Conservation (phyloP, 2,113 vertebrate genomes). For the Grantiella picta region DNA sequence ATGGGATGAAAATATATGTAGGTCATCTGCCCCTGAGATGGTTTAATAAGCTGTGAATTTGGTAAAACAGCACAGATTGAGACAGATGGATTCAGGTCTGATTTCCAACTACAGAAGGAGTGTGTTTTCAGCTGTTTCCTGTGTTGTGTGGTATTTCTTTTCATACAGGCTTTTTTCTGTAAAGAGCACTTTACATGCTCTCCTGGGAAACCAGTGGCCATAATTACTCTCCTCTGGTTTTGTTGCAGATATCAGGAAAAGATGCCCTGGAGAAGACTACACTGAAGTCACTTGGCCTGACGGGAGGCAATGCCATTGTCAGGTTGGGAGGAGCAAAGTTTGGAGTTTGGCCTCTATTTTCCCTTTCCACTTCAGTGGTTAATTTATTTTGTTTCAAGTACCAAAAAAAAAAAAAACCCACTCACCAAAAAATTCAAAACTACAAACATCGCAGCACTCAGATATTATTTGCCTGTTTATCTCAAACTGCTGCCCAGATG, state of each 20-base stretch:
- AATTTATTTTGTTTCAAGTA: slow-evolving; percentile 30
- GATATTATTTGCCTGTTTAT: slow-evolving; percentile 50
- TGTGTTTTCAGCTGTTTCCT: background rate
- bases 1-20: background rate
- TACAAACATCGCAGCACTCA: background rate
- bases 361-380: background rate
- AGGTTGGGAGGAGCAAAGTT: slow-evolving; percentile 74
- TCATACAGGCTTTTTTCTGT: background rate
- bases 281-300: slow-evolving; percentile 89
- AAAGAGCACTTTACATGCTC: background rate
- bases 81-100: background rate
- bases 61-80: background rate
- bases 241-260: slow-evolving; percentile 80
- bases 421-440: background rate
- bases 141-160: background rate
- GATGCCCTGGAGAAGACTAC: slow-evolving; percentile 81
- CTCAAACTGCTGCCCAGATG: slow-evolving; percentile 58
- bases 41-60: background rate
- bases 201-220: background rate
- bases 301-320: slow-evolving; percentile 87
- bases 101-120: background rate
- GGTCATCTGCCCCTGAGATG: background rate
- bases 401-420: background rate
- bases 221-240: background rate
- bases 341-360: background rate